A percentile compares a stretch with the other conserved stretches of the same genome.
phyloP scores from a whole-genome alignment of 2,797 vertebrate species.

The Siniperca undulata region DNA sequence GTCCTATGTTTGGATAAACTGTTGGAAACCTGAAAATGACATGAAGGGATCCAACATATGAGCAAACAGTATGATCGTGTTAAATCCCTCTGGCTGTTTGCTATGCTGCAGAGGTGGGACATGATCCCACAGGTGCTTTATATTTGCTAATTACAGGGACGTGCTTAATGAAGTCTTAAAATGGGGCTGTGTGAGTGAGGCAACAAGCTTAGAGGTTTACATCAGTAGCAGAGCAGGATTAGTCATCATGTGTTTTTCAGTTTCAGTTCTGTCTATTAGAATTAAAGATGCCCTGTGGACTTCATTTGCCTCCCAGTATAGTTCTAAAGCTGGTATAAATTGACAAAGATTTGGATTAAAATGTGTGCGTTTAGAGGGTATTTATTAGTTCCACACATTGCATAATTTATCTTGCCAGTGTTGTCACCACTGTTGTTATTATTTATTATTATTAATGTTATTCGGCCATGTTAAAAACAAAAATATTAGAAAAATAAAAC shows the following conservation, averaged over 20 bases:
- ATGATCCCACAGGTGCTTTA: background rate
- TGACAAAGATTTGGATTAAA: background rate
- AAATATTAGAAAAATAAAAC: no score
- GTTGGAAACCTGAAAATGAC: background rate
- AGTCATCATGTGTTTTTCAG: background rate
- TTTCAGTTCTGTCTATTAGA: background rate
- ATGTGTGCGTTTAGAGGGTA: background rate
- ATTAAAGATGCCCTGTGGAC: background rate
- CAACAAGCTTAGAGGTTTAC: conserved; percentile 8
- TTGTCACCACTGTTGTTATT: background rate
- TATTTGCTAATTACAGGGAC: background rate
- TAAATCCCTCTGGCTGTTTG: background rate
- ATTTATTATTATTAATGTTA: no score
- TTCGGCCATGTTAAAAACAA: no score
- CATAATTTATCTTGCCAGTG: background rate
- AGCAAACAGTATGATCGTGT: background rate
- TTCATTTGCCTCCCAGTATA: background rate
- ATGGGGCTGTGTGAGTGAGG: background rate
- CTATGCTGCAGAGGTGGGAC: background rate
- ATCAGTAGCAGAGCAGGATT: background rate
- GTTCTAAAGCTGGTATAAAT: background rate
- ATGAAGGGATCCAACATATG: background rate
- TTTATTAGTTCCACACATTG: background rate
- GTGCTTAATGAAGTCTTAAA: conserved; percentile 5
- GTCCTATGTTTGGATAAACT: background rate